Percentiles rank a stretch among this genome's conserved stretches.
These are phyloP conservation scores for Antrozous pallidus DNA, from an alignment of 2,797 vertebrate genomes.

Conservation along the genomic window DNA sequence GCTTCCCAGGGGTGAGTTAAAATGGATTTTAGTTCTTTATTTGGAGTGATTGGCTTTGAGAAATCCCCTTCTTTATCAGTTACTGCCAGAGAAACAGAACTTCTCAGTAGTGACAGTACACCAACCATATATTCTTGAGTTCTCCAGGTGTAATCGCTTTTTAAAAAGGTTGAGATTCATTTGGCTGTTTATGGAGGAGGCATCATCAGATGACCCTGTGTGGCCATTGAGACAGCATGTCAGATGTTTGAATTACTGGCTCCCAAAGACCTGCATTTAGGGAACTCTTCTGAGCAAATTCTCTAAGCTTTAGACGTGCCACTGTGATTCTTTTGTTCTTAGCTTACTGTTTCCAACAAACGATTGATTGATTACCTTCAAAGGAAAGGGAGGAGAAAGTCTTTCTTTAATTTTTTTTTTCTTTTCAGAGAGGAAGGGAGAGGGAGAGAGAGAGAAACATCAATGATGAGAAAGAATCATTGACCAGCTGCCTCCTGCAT, in stretches of 20 bases:
- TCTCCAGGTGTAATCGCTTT: conserved; percentile 78
- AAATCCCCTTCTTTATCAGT: conserved; percentile 82
- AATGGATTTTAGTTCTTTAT: conserved; percentile 83
- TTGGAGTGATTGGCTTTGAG: conserved; percentile 83
- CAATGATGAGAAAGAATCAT: no score
- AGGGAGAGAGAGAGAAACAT: no score
- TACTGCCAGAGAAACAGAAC: conserved; percentile 77
- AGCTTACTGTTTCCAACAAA: conserved; percentile 68
- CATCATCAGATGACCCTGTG: conserved; percentile 82
- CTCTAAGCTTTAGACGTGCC: conserved; percentile 74
- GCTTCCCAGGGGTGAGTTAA: conserved; percentile 80
- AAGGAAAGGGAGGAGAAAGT: conserved; percentile 70
- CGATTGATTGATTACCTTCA: conserved; percentile 78
- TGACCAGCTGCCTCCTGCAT: no score
- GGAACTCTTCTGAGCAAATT: conserved; percentile 76
- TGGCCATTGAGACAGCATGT: conserved; percentile 70
- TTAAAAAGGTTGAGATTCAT: conserved; percentile 80
- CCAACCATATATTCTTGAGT: conserved; percentile 76
- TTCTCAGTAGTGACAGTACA: conserved; percentile 79
- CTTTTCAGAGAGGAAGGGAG: no score
- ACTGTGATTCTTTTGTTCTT: conserved; percentile 74
- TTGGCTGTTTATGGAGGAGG: conserved; percentile 78
- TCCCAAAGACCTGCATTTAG: conserved; percentile 72
- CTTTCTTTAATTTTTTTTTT: conserved; percentile 24
- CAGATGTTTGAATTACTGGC: conserved; percentile 74